A percentile compares a stretch with the other conserved stretches of the same genome.
These are phyloP conservation scores for Thripadectes ignobilis DNA, from an alignment of 2,797 vertebrate genomes.

Conservation along the genomic window DNA sequence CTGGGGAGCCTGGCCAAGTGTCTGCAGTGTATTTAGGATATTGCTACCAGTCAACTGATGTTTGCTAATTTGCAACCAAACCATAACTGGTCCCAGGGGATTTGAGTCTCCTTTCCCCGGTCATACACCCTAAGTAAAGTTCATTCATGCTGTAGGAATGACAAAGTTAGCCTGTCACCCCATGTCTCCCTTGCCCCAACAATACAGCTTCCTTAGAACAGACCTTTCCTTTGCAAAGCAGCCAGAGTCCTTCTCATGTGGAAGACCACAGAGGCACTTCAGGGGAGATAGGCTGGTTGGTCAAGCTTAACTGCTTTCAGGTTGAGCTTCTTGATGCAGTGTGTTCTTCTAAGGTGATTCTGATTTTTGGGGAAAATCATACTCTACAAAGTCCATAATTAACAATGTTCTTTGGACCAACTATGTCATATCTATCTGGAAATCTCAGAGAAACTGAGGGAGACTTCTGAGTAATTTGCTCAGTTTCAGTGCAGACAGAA, in stretches of 20 bases:
- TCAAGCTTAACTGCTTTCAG: neutral
- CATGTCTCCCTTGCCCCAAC: accelerated
- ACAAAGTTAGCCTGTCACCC: neutral
- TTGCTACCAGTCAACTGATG: neutral
- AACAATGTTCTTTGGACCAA: neutral
- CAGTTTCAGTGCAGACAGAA: neutral
- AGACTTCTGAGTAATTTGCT: neutral
- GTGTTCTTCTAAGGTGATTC: neutral
- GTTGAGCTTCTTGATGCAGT: neutral
- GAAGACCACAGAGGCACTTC: neutral
- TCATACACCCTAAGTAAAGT: neutral
- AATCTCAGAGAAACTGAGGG: neutral
- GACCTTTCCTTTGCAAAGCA: neutral
- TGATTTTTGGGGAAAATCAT: neutral
- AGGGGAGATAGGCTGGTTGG: neutral
- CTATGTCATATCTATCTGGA: neutral
- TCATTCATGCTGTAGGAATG: neutral
- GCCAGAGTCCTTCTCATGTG: neutral
- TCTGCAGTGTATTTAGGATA: neutral
- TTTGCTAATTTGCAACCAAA: neutral
- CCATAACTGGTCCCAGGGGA: accelerated
- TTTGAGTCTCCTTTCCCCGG: neutral
- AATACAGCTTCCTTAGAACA: neutral
- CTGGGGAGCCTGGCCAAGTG: neutral
- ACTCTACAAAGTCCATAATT: neutral